phyloP scores from a whole-genome alignment of 2,113 vertebrate species.

The Barbus barbus region DNA sequence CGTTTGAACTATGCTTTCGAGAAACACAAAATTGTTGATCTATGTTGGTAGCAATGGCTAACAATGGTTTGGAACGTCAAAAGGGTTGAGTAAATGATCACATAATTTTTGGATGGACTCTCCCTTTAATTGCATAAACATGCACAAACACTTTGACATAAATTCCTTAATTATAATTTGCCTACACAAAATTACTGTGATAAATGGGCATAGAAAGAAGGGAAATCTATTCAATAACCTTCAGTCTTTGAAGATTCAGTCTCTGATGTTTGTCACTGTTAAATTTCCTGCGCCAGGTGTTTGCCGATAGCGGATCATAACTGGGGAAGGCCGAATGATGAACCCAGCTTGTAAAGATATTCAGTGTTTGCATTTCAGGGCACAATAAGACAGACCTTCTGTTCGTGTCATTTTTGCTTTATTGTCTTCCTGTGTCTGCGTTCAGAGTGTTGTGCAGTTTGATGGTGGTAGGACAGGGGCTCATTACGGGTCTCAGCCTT shows the following conservation, averaged over 20 bases:
- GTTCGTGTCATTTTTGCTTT: slow-evolving; percentile 78
- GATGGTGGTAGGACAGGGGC: slow-evolving; percentile 56
- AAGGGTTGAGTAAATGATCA: not conserved
- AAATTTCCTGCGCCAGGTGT: slow-evolving; percentile 64
- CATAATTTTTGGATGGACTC: not conserved
- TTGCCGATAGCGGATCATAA: slow-evolving; percentile 61
- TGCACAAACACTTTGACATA: not conserved
- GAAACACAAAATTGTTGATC: too few relatives aligned
- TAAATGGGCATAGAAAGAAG: slow-evolving; percentile 38
- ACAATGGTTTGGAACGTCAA: not conserved
- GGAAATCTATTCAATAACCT: slow-evolving; percentile 38
- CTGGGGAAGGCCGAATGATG: slow-evolving; percentile 65
- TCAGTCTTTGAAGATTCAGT: slow-evolving; percentile 39
- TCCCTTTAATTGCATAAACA: not conserved
- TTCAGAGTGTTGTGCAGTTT: slow-evolving; percentile 44
- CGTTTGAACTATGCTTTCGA: too few relatives aligned
- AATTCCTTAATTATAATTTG: slow-evolving; percentile 26
- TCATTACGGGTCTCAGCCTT: slow-evolving; percentile 36
- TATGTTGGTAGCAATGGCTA: too few relatives aligned
- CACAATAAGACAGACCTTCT: slow-evolving; percentile 79
- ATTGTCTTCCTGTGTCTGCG: slow-evolving; percentile 64
- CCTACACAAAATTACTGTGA: slow-evolving; percentile 10
- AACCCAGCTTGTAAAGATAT: slow-evolving; percentile 76
- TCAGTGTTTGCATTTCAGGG: slow-evolving; percentile 78
- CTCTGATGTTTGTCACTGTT: slow-evolving; percentile 64